These are phyloP conservation scores for Copidosoma aretas DNA, from an alignment of 2,888 invertebrate species.

Conservation along the genomic window DNA sequence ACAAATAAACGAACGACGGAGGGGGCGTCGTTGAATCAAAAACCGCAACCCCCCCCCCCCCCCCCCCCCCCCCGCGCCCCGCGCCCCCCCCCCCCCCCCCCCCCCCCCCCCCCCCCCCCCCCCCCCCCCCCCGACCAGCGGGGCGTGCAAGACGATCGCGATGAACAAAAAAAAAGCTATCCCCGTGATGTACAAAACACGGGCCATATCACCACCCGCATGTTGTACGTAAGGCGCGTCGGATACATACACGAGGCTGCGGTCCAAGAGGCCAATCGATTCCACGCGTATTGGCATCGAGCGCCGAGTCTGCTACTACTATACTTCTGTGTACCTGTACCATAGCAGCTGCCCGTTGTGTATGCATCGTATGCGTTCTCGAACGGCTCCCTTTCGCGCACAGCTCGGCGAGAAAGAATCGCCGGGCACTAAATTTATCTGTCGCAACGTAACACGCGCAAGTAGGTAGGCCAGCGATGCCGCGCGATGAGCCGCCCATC, in stretches of 20 bases:
- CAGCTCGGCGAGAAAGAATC: slow-evolving; percentile 53
- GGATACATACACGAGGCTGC: slow-evolving; percentile 6
- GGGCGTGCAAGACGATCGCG: too few relatives aligned
- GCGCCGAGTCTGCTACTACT: background rate
- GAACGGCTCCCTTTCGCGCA: background rate
- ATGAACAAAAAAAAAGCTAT: too few relatives aligned
- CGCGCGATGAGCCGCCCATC: slow-evolving; percentile 5
- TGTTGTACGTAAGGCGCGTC: too few relatives aligned
- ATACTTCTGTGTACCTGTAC: too few relatives aligned
- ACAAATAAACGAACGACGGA: too few relatives aligned
- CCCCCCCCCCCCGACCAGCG: too few relatives aligned
- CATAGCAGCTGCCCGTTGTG: background rate
- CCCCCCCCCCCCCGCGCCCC: background rate
- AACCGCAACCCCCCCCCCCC: background rate
- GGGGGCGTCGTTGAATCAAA: too few relatives aligned
- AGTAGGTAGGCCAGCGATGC: slow-evolving; percentile 40
- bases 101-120: background rate
- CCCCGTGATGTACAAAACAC: too few relatives aligned
- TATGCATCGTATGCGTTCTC: too few relatives aligned
- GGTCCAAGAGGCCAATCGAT: slow-evolving; percentile 59
- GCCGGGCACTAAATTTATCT: slow-evolving; percentile 58
- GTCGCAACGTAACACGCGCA: slow-evolving; percentile 60
- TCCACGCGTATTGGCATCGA: slow-evolving; percentile 45
- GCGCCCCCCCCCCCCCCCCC: too few relatives aligned
- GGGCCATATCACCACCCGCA: too few relatives aligned